phyloP scores from a whole-genome alignment of 2,888 invertebrate genomes.

The Eutolmus rufibarbis region DNA sequence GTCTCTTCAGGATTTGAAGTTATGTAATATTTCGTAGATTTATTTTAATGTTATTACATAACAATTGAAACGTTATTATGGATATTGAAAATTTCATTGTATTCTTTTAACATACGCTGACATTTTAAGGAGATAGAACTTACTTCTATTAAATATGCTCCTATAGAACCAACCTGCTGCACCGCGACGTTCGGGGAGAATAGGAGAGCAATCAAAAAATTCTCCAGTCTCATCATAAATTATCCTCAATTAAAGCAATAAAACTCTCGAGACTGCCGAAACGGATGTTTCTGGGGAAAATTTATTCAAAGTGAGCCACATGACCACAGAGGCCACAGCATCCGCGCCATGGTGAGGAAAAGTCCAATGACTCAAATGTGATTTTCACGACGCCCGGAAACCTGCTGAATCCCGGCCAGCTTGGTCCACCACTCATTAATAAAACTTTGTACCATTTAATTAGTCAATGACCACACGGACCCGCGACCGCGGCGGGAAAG shows the following conservation, averaged over 20 bases:
- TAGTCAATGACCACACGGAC: background rate
- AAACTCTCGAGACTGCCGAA: background rate
- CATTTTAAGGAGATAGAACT: background rate
- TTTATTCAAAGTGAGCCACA: background rate
- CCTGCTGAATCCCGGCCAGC: constrained; percentile 13
- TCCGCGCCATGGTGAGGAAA: background rate
- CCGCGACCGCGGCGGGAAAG: background rate
- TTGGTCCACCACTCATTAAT: constrained; percentile 28
- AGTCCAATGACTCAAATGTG: constrained; percentile 25
- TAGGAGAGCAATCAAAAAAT: background rate
- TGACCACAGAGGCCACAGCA: background rate
- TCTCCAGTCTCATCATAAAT: background rate
- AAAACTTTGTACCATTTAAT: constrained; percentile 40
- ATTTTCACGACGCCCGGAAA: constrained; percentile 20
- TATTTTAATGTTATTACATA: no score
- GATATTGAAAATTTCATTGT: background rate
- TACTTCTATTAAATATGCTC: background rate
- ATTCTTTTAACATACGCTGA: background rate
- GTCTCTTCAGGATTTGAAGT: no score
- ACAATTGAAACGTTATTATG: no score
- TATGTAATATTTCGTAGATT: no score
- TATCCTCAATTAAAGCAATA: background rate
- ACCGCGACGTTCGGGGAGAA: background rate
- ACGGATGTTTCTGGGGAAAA: background rate
- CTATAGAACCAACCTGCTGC: background rate